Evolutionary conservation across 2,113 vertebrate species (phyloP).

Genomic region (Andinoacara biseriatus): DNA sequence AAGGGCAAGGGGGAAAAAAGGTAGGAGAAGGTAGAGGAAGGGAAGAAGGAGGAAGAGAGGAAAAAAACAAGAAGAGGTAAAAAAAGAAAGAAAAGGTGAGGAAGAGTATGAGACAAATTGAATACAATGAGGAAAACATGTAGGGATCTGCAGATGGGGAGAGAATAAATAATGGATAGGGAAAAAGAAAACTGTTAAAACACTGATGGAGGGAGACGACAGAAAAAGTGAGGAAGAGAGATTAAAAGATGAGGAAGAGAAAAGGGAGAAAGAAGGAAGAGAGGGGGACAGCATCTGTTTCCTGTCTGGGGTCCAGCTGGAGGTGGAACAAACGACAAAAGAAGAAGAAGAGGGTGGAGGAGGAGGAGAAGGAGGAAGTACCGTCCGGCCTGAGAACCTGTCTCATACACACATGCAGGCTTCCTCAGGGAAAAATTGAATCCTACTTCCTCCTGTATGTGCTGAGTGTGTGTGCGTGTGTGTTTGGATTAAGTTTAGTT

Average conservation of each 20-base stretch:
- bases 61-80: background rate
- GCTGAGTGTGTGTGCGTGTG: background rate
- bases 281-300: conserved; percentile 74
- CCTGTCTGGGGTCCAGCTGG: conserved; percentile 77
- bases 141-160: conserved; percentile 9
- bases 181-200: background rate
- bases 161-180: conserved; percentile 4
- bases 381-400: conserved; percentile 65
- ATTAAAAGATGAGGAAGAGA: conserved; percentile 40
- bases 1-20: background rate
- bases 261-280: conserved; percentile 48
- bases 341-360: conserved; percentile 52
- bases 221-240: conserved; percentile 37
- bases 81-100: conserved; percentile 11
- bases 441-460: conserved; percentile 52
- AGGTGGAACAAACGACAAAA: conserved; percentile 75
- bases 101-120: conserved; percentile 20
- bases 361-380: conserved; percentile 65
- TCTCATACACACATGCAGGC: conserved; percentile 44
- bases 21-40: background rate
- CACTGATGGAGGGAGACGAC: conserved; percentile 15
- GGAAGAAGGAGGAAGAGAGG: background rate
- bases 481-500: conserved; percentile 2
- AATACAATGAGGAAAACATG: background rate
- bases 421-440: conserved; percentile 62